Base-by-base conservation (phyloP, 2,888 invertebrate genomes). In the Octonoba sinensis region DNA sequence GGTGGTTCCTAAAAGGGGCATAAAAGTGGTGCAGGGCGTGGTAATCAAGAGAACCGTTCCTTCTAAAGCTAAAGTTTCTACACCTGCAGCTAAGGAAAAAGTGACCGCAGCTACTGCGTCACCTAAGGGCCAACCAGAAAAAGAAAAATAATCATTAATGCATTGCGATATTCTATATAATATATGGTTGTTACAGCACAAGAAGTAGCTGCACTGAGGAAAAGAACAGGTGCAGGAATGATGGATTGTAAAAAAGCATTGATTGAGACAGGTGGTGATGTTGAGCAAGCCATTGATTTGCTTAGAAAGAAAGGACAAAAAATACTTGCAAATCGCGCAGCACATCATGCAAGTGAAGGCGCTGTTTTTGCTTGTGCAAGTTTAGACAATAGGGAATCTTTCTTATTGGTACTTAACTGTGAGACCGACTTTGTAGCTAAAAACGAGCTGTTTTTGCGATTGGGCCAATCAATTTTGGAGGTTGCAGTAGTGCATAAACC, bases 361-460 rank as follows among this genome's bases (percentile, higher is more conserved):
- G 8, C 47, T 11, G 18, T 65, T 65, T 18, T 20, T 20, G 44
- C n/a, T n/a, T n/a, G n/a, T n/a, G n/a, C n/a, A n/a, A n/a, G n/a
- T n/a, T n/a, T n/a, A n/a, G n/a, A n/a, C n/a, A n/a, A n/a, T n/a
- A n/a, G n/a, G n/a, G n/a, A n/a, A n/a, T n/a, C n/a, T n/a, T n/a
- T n/a, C n/a, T n/a, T n/a, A n/a, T n/a, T n/a, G n/a, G n/a, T n/a
- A n/a, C n/a, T n/a, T n/a, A n/a, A n/a, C n/a, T n/a, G n/a, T n/a
- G n/a, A 18, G n/a, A 65, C 46, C n/a, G 46, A 65, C 46, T 47
- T 65, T 49, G 65, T 65, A n/a, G 65, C 65, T 13, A n/a, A 18
- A 15, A 47, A 65, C 27, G 47, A 44, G 18, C 20, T 20, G 18
- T 65, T 65, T 49, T 13, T 27, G 27, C 24, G 18, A 16, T 62